Percentiles rank a stretch among this genome's conserved stretches.
These are phyloP conservation scores for Polypterus bichir DNA, from an alignment of 2,113 vertebrate genomes.

Conservation along the genomic window DNA sequence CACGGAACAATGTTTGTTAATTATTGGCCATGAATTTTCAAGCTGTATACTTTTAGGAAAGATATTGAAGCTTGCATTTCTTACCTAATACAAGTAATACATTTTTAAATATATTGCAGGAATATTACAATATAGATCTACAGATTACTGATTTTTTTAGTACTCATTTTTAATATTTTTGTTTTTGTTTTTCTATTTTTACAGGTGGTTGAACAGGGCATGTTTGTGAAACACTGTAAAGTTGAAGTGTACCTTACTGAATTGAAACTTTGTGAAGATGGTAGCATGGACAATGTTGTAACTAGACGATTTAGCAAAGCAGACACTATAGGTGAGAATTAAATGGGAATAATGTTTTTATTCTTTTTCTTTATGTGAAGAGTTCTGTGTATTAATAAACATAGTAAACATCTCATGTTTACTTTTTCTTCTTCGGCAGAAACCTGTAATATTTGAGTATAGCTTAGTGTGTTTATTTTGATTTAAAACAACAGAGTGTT, in stretches of 20 bases:
- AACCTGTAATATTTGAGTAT: too few relatives aligned
- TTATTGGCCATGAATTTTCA: too few relatives aligned
- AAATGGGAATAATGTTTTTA: constrained; percentile 3
- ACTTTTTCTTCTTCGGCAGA: too few relatives aligned
- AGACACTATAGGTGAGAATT: constrained; percentile 82
- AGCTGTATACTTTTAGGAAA: too few relatives aligned
- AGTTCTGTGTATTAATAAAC: too few relatives aligned
- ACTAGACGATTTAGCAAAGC: constrained; percentile 96
- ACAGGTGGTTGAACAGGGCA: constrained; percentile 95
- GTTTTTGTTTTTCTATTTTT: constrained; percentile 12
- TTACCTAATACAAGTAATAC: too few relatives aligned
- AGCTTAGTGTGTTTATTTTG: too few relatives aligned
- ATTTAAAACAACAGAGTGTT: too few relatives aligned
- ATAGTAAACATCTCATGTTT: too few relatives aligned
- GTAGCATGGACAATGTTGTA: constrained; percentile 88
- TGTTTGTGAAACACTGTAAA: constrained; percentile 98
- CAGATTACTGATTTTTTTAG: not conserved
- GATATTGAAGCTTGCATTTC: too few relatives aligned
- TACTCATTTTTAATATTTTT: not conserved
- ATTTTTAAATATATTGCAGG: too few relatives aligned
- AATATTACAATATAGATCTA: not conserved
- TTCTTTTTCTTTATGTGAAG: constrained; percentile 12
- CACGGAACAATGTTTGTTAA: too few relatives aligned
- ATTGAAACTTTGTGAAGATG: constrained; percentile 92
- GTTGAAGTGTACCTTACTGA: constrained; percentile 97